These are phyloP conservation scores for Calameuta pallipes DNA, from an alignment of 2,888 invertebrate genomes.

Conservation along the genomic window DNA sequence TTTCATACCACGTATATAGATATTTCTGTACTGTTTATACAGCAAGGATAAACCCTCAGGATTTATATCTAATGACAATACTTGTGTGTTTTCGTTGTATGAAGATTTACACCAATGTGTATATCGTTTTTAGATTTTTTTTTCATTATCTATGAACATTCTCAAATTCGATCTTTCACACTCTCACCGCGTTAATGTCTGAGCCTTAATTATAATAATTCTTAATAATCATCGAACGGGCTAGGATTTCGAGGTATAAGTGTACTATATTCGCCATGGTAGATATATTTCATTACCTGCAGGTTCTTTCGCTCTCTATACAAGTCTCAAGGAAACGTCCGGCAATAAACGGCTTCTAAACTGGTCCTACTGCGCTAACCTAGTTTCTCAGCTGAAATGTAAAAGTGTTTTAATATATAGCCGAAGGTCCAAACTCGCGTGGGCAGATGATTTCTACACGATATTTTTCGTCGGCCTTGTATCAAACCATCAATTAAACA, in stretches of 20 bases:
- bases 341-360: slow-evolving; percentile 31
- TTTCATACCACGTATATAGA: neutral
- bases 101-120: too few relatives aligned
- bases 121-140: neutral
- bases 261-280: neutral
- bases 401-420: slow-evolving; percentile 9
- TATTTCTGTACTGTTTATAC: neutral
- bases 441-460: slow-evolving; percentile 10
- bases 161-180: neutral
- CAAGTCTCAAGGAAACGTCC: slow-evolving; percentile 10
- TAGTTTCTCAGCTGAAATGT: slow-evolving; percentile 17
- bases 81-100: neutral
- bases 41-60: neutral
- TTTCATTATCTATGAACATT: neutral
- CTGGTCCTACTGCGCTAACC: slow-evolving; percentile 23
- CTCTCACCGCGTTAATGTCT: neutral
- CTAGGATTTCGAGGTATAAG: neutral
- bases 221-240: neutral
- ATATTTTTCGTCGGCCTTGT: neutral
- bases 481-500: neutral
- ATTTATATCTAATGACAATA: neutral
- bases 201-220: neutral
- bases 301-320: neutral
- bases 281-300: neutral
- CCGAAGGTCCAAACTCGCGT: slow-evolving; percentile 9